Conservation (phyloP, 2,888 invertebrate genomes). For the Drosophila algonquin region DNA sequence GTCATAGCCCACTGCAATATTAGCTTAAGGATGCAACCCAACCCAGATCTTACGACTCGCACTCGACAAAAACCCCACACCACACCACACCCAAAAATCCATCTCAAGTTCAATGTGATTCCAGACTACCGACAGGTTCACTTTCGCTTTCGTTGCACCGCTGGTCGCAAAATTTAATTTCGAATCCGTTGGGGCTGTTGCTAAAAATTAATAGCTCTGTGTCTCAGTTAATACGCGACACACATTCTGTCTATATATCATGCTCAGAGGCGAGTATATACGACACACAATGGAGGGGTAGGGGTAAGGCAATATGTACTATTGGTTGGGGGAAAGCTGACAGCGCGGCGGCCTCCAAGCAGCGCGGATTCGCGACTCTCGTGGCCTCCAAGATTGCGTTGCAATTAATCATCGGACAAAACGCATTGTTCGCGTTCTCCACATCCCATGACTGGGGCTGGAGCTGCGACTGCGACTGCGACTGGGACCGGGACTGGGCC, state of each 20-base stretch:
- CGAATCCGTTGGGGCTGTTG: constrained; percentile 47
- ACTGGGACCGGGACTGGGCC: not conserved
- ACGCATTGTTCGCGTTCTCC: constrained; percentile 68
- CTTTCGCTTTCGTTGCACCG: constrained; percentile 57
- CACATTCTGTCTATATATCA: constrained; percentile 48
- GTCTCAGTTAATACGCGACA: constrained; percentile 61
- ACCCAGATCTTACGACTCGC: constrained; percentile 35
- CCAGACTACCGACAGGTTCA: constrained; percentile 28
- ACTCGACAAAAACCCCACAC: constrained; percentile 1
- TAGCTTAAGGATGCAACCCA: constrained; percentile 55
- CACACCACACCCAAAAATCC: constrained; percentile 18
- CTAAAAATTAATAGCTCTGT: constrained; percentile 70
- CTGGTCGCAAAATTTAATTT: constrained; percentile 38
- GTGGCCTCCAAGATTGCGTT: constrained; percentile 74
- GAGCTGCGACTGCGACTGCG: not conserved
- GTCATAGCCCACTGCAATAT: constrained; percentile 9
- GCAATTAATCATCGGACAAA: constrained; percentile 77
- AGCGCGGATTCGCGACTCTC: constrained; percentile 37
- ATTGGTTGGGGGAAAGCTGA: constrained; percentile 67
- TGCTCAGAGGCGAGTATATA: constrained; percentile 1
- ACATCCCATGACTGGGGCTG: constrained; percentile 6
- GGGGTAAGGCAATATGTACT: constrained; percentile 5
- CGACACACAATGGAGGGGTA: not conserved
- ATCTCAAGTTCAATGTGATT: constrained; percentile 45
- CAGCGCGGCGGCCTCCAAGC: constrained; percentile 28